Evolutionary conservation across 1,140 invertebrate genomes (phyloP).

Genomic region (Eueides isabella): DNA sequence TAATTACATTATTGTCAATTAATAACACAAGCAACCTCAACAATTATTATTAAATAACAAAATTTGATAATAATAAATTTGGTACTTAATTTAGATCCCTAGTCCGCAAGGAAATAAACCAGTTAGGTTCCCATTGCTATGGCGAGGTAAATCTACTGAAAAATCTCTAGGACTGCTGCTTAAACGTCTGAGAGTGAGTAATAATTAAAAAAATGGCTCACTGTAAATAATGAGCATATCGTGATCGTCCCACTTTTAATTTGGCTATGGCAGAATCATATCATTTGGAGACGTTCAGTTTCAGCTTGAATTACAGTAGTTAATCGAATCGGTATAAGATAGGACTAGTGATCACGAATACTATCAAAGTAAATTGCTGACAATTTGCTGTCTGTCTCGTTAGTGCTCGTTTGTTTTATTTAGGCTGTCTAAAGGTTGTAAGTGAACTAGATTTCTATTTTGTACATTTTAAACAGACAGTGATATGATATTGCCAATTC

Average conservation of each 20-base stretch:
- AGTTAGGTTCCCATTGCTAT: slow-evolving; percentile 67
- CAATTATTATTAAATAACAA: neutral
- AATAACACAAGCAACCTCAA: neutral
- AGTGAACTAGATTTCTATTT: neutral
- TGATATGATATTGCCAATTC: slow-evolving; percentile 41
- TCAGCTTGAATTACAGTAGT: neutral
- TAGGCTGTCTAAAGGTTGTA: neutral
- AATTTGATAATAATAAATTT: slow-evolving; percentile 15
- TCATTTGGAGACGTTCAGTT: slow-evolving; percentile 22
- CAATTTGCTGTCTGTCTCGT: neutral
- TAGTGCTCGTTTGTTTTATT: neutral
- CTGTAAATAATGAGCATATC: slow-evolving; percentile 57
- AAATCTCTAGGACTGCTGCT: slow-evolving; percentile 71
- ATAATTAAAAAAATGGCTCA: slow-evolving; percentile 19
- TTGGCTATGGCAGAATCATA: slow-evolving; percentile 46
- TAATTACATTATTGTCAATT: neutral
- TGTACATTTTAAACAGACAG: neutral
- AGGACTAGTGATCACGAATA: neutral
- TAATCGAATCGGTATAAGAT: slow-evolving; percentile 1
- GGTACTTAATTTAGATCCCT: slow-evolving; percentile 59
- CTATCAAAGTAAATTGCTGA: neutral
- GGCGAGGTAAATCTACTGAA: slow-evolving; percentile 70
- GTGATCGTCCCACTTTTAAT: slow-evolving; percentile 52
- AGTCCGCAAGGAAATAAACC: slow-evolving; percentile 62
- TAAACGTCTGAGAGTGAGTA: slow-evolving; percentile 74